phyloP scores from a whole-genome alignment of 2,113 vertebrate genomes.

The Paradoxurus hermaphroditus region DNA sequence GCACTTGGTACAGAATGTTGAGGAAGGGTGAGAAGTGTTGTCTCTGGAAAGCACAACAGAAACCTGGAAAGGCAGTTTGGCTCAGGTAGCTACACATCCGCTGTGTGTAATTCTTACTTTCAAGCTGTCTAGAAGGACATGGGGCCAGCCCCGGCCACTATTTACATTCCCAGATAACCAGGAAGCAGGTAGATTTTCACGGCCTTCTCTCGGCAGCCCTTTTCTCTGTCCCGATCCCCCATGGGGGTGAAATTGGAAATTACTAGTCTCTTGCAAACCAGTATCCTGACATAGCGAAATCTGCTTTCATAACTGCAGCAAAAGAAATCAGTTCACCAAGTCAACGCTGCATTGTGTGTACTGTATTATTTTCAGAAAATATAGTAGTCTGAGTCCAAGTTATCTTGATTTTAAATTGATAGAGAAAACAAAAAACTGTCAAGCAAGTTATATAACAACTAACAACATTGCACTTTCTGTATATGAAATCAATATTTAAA shows the following conservation, averaged over 20 bases:
- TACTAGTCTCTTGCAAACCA: constrained; percentile 28
- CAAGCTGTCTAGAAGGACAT: constrained; percentile 67
- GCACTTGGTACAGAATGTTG: constrained; percentile 37
- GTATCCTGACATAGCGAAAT: constrained; percentile 48
- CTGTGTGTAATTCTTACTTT: constrained; percentile 42
- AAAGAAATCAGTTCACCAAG: constrained; percentile 60
- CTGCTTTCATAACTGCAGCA: constrained; percentile 75
- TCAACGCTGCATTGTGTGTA: constrained; percentile 78
- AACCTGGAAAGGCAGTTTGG: constrained; percentile 73
- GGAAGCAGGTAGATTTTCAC: not conserved
- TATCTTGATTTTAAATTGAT: constrained; percentile 82
- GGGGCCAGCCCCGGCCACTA: constrained; percentile 56
- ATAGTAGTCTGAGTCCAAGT: constrained; percentile 79
- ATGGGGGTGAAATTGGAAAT: constrained; percentile 53
- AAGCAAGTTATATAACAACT: constrained; percentile 94
- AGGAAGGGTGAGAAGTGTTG: constrained; percentile 18
- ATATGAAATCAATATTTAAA: constrained; percentile 99
- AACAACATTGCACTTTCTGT: constrained; percentile 98
- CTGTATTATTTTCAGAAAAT: constrained; percentile 79
- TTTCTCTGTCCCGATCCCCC: constrained; percentile 38
- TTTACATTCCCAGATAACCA: constrained; percentile 12
- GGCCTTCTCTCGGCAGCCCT: not conserved
- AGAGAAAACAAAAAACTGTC: constrained; percentile 78
- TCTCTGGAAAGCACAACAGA: constrained; percentile 75
- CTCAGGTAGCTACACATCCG: constrained; percentile 64